Evolutionary conservation across 2,888 invertebrate genomes (phyloP).

Genomic region (Laothoe populi): DNA sequence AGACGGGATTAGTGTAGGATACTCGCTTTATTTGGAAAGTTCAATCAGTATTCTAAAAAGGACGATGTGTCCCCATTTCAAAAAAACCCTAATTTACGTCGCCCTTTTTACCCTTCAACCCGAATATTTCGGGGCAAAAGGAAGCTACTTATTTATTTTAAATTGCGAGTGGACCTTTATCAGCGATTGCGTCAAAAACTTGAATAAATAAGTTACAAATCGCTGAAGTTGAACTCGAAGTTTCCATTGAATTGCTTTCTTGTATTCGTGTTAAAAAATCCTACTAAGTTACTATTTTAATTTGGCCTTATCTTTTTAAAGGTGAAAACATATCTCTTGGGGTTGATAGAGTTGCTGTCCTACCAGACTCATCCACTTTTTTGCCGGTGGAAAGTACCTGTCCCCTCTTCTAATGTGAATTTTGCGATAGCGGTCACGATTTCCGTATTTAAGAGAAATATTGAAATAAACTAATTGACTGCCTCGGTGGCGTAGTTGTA

Average conservation of each 20-base stretch:
- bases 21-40: conserved; percentile 13
- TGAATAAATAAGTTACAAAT: not conserved
- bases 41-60: conserved; percentile 11
- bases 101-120: conserved; percentile 5
- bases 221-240: not conserved
- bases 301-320: not conserved
- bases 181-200: not conserved
- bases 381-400: too few species aligned
- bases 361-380: too few species aligned
- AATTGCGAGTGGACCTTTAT: not conserved
- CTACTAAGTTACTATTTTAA: not conserved
- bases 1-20: not conserved
- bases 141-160: conserved; percentile 10
- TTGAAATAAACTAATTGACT: too few species aligned
- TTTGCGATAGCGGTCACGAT: too few species aligned
- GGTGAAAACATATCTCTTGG: not conserved
- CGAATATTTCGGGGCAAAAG: conserved; percentile 6
- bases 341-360: too few species aligned
- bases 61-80: not conserved
- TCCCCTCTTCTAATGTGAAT: too few species aligned
- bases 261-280: not conserved
- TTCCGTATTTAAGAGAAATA: too few species aligned
- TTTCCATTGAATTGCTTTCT: not conserved
- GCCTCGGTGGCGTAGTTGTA: too few species aligned
- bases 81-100: conserved; percentile 5